Evolutionary conservation across 2,797 vertebrate genomes (phyloP).

Genomic region (Leptodactylus fallax): DNA sequence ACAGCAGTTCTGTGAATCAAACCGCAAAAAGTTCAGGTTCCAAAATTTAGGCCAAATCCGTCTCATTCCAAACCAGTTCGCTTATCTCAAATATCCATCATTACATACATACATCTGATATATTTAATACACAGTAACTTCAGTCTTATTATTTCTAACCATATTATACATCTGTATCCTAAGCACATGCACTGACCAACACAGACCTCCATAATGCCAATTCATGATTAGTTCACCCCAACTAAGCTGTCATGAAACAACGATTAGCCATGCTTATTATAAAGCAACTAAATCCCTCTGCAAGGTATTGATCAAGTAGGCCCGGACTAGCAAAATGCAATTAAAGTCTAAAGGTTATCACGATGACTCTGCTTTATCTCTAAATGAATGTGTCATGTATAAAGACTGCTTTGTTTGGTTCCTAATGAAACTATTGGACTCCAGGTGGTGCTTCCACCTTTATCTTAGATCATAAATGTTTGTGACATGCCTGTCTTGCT

Average conservation of each 20-base stretch:
- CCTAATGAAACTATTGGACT: conserved; percentile 51
- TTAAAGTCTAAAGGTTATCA: conserved; percentile 62
- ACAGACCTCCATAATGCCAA: conserved; percentile 18
- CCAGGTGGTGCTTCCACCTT: conserved; percentile 12
- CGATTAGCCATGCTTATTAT: conserved; percentile 42
- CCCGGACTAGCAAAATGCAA: conserved; percentile 55
- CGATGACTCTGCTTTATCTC: conserved; percentile 56
- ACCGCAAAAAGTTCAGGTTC: too few species aligned
- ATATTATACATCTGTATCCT: neutral
- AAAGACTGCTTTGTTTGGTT: conserved; percentile 46
- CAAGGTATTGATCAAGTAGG: conserved; percentile 52
- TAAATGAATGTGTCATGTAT: conserved; percentile 58
- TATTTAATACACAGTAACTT: neutral
- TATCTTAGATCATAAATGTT: conserved; percentile 43
- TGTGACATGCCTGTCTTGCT: conserved; percentile 22
- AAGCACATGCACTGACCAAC: neutral
- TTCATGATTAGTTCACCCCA: conserved; percentile 10
- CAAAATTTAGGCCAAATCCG: too few species aligned
- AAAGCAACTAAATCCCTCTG: conserved; percentile 1
- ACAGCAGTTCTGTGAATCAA: too few species aligned
- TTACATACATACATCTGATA: neutral
- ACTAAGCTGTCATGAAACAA: conserved; percentile 39
- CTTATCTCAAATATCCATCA: neutral
- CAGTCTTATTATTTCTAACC: neutral
- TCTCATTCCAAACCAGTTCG: too few species aligned